These are phyloP conservation scores for Oryzias celebensis DNA, from an alignment of 2,113 vertebrate species.

Conservation along the genomic window DNA sequence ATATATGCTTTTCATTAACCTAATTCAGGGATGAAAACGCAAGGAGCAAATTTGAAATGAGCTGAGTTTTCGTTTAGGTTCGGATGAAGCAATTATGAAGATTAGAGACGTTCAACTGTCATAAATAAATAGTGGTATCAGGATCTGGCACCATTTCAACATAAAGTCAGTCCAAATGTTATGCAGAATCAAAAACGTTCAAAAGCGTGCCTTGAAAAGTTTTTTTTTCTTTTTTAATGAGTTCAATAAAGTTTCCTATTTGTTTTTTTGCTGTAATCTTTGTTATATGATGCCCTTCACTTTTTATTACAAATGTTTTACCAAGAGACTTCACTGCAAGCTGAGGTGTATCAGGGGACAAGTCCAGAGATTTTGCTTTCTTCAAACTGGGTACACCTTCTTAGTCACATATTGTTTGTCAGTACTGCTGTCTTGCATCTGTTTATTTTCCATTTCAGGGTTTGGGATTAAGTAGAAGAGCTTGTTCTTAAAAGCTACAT, in stretches of 20 bases:
- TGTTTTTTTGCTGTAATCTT: neutral
- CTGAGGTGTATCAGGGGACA: too few species aligned
- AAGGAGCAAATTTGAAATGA: neutral
- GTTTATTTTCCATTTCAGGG: too few species aligned
- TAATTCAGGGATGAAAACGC: neutral
- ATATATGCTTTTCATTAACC: neutral
- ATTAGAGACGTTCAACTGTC: neutral
- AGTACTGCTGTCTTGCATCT: too few species aligned
- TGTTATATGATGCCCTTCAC: neutral
- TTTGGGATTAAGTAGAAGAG: too few species aligned
- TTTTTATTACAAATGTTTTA: neutral
- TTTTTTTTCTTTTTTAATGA: neutral
- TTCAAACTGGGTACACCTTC: too few species aligned
- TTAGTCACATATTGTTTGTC: too few species aligned
- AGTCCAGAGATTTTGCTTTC: too few species aligned
- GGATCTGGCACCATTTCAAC: neutral
- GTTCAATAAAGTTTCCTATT: neutral
- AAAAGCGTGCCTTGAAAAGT: conserved; percentile 34
- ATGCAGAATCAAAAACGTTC: conserved; percentile 2
- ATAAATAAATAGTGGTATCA: neutral
- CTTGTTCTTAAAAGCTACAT: too few species aligned
- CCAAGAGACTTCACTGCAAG: too few species aligned
- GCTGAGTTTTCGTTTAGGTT: neutral
- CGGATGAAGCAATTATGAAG: neutral
- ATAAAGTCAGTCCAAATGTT: neutral